Base-by-base conservation (phyloP, 1,140 invertebrate genomes). In the Atta colombica region DNA sequence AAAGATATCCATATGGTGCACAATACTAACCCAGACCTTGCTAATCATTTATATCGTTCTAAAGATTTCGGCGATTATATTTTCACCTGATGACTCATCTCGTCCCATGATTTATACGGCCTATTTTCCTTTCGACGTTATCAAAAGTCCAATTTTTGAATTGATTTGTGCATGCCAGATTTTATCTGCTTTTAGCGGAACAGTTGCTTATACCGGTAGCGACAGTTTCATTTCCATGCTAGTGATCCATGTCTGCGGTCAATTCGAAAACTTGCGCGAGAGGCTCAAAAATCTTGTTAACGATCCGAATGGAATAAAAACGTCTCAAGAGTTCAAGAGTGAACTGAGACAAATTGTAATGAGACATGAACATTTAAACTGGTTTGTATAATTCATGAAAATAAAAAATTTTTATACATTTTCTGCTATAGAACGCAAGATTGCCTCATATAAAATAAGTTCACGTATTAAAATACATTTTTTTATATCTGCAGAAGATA, bases 361-460 rank as follows among this genome's bases (percentile, higher is more conserved):
- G 65, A 90, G 78, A 60, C 91, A 92, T 60, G 91, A 92, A 21
- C 85, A 91, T 71, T 80, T 92, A 3, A 91, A 88, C n/a, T 65
- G 80, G 90, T 92, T 71, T 21, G 61, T 85, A 88, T 88, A 21
- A 35, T 3, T 39, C 25, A n/a, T 65, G 10, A 8, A 5, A 51
- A 53, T 0, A 39, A 39, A 35, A 39, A 39, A 51, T 14, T 25
- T 25, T 71, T 71, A 25, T 49, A 3, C 2, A 51, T 28, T 25
- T 71, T 28, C 6, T 35, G 31, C 31, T 21, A 10, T 3, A 21
- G 10, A 68, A 45, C 39, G 8, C 7, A 39, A 8, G 35, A 45
- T 45, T 69, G 2, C 8, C n/a, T 68, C n/a, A 2, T 68, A 5
- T 69, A 7, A 45, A 45, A 69, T 4, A 69, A 45, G 12, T 69